phyloP scores from a whole-genome alignment of 2,113 vertebrate genomes.

The Phrynosoma blainvillii region DNA sequence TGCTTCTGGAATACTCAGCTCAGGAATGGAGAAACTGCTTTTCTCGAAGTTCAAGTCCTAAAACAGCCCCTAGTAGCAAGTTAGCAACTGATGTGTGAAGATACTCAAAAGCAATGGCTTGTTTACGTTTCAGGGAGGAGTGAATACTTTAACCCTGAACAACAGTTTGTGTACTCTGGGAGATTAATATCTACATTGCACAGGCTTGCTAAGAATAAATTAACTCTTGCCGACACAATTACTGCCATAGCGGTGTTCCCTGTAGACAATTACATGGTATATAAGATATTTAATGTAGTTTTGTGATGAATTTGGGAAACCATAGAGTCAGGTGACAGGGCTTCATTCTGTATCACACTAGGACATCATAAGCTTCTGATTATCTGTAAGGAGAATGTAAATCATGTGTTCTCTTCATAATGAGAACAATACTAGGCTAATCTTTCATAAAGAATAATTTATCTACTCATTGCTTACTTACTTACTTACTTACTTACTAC shows the following conservation, averaged over 20 bases:
- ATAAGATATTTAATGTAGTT: constrained; percentile 73
- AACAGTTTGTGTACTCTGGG: constrained; percentile 62
- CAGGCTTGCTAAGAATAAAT: constrained; percentile 75
- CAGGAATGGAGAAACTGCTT: background rate
- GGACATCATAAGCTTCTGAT: constrained; percentile 70
- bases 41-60: too few relatives aligned
- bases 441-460: constrained; percentile 71
- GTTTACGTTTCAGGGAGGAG: constrained; percentile 63
- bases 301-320: constrained; percentile 72
- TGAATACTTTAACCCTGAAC: constrained; percentile 67
- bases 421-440: constrained; percentile 59
- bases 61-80: constrained; percentile 8
- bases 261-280: constrained; percentile 70
- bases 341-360: constrained; percentile 72
- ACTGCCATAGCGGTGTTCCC: constrained; percentile 70
- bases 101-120: constrained; percentile 47
- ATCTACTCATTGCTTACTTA: constrained; percentile 40
- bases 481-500: constrained; percentile 54
- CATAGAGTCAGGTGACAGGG: constrained; percentile 69
- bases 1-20: background rate
- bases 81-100: constrained; percentile 32
- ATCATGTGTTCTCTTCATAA: constrained; percentile 68
- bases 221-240: constrained; percentile 75
- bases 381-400: constrained; percentile 67
- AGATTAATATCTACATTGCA: constrained; percentile 77